Conservation (phyloP, 2,797 vertebrate genomes). For the Chanos chanos region DNA sequence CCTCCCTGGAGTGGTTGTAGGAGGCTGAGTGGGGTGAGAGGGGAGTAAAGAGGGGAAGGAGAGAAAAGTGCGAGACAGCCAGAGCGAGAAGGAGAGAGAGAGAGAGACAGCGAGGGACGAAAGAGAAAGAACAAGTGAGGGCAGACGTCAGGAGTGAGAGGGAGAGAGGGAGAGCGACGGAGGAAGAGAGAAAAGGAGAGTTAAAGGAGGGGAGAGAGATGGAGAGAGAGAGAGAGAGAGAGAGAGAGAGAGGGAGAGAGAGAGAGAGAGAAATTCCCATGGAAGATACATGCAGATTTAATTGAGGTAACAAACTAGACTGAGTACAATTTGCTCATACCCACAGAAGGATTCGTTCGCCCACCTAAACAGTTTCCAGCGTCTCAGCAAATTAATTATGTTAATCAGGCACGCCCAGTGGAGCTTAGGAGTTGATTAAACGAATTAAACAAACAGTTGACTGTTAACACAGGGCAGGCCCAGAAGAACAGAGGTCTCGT, state of each 20-base stretch:
- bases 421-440: conserved; percentile 91
- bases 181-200: conserved; percentile 47
- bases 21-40: no score
- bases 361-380: conserved; percentile 96
- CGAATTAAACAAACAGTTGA: conserved; percentile 95
- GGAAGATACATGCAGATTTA: conserved; percentile 78
- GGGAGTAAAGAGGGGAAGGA: no score
- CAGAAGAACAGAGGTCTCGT: conserved; percentile 53
- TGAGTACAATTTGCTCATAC: conserved; percentile 93
- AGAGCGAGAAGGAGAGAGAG: conserved; percentile 57
- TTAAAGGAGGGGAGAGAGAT: conserved; percentile 37
- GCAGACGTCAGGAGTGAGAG: conserved; percentile 29
- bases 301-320: conserved; percentile 97
- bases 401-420: conserved; percentile 97
- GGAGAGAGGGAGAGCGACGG: no score
- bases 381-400: conserved; percentile 99
- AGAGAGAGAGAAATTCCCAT: conserved; percentile 83
- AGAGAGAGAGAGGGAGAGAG: conserved; percentile 58
- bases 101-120: neutral
- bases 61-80: conserved; percentile 57
- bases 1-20: conserved; percentile 32
- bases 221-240: conserved; percentile 36
- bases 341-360: conserved; percentile 81
- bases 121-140: neutral
- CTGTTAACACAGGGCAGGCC: conserved; percentile 77